phyloP scores from a whole-genome alignment of 2,113 vertebrate species.

The Empidonax traillii region DNA sequence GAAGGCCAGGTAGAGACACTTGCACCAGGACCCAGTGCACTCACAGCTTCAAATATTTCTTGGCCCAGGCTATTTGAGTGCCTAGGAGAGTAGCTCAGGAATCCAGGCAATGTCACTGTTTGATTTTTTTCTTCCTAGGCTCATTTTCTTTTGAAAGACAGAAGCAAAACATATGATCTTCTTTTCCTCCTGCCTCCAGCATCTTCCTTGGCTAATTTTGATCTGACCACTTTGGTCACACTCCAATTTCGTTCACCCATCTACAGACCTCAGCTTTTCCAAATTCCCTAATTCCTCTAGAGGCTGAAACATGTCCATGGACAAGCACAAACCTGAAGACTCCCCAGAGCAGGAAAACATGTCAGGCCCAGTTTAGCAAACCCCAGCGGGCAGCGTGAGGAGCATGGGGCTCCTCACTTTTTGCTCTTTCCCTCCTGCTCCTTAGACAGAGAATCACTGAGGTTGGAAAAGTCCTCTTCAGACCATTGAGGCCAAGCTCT shows the following conservation, averaged over 20 bases:
- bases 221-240: background rate
- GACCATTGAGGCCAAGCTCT: background rate
- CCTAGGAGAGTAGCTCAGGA: background rate
- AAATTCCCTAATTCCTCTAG: background rate
- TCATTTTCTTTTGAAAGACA: background rate
- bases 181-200: background rate
- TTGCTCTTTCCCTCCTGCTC: background rate
- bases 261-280: background rate
- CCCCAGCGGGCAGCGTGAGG: background rate
- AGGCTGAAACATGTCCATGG: background rate
- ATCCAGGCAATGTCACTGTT: background rate
- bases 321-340: background rate
- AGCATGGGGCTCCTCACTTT: background rate
- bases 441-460: background rate
- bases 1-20: background rate
- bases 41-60: background rate
- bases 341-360: background rate
- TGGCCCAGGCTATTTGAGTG: background rate
- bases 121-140: background rate
- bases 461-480: background rate
- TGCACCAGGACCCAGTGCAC: background rate
- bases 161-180: background rate
- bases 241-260: background rate
- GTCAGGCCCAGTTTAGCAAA: background rate
- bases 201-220: background rate